Evolutionary conservation across 2,888 invertebrate species (phyloP), one percentile per base, ranked within the genome.

Genomic region (Acanthoscelides obtectus): DNA sequence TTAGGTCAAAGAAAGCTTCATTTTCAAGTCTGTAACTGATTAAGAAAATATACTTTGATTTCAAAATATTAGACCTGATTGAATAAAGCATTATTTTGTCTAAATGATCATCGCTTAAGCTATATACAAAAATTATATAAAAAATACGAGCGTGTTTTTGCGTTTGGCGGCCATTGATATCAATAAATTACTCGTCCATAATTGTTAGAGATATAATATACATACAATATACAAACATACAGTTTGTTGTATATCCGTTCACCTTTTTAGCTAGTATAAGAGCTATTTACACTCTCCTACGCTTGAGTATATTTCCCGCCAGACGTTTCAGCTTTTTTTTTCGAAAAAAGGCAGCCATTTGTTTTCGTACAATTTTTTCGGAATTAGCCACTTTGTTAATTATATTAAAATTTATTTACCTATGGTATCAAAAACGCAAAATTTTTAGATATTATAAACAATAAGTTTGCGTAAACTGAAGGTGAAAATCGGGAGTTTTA

Each of bases 101-200:
- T 45, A 1, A 6, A 3, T 17, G 45, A 45, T 45, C 8, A 45
- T 6, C 5, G 45, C 45, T 45, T 45, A 45, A 45, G 45, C 45
- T 17, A 45, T 45, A 25, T 25, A n/a, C n/a, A n/a, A n/a, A 12
- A 45, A 6, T 45, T 45, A 45, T 45, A 45, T 45, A 45, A 45
- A 45, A 25, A 66, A 66, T 70, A 69, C n/a, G 67, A 12, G 8
- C 8, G 45, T 12, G 45, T 45, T 45, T 45, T 45, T 45, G 45
- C 25, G 45, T 45, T 45, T 17, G 22, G 70, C 71, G 73, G 75
- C 76, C 75, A 76, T 79, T 80, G 80, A 82, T 83, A 83, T 83
- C 83, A 84, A 83, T 82, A 83, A 78, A 77, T 80, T 84, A 83
- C 83, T 83, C 83, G 83, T 83, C 83, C 83, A 83, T 83, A 79